Percentiles rank a stretch among this genome's conserved stretches.
These are phyloP conservation scores for Vanessa tameamea DNA, from an alignment of 1,140 invertebrate genomes.

Conservation along the genomic window DNA sequence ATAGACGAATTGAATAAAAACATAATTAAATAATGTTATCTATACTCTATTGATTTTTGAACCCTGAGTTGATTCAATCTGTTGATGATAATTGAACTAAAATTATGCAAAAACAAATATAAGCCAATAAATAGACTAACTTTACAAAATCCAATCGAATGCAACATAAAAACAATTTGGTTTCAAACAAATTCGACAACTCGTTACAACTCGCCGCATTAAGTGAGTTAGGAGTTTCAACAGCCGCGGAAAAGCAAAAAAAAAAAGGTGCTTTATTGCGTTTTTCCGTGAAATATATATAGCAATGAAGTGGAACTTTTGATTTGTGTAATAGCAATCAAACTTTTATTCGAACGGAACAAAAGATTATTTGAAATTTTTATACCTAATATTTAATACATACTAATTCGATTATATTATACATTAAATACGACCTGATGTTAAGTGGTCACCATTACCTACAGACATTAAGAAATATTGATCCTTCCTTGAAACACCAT, in stretches of 20 bases:
- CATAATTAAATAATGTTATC: no score
- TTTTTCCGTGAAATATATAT: slow-evolving; percentile 38
- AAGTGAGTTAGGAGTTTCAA: slow-evolving; percentile 58
- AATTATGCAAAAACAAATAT: slow-evolving; percentile 8
- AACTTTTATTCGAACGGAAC: slow-evolving; percentile 43
- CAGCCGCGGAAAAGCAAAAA: slow-evolving; percentile 38
- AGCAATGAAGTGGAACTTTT: slow-evolving; percentile 47
- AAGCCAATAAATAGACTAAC: slow-evolving; percentile 35
- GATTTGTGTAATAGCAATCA: slow-evolving; percentile 50
- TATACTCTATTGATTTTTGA: no score
- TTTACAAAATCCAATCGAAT: slow-evolving; percentile 47
- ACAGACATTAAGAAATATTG: no score
- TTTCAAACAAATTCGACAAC: slow-evolving; percentile 54
- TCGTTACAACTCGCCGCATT: slow-evolving; percentile 65
- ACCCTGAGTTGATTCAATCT: background rate
- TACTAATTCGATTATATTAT: no score
- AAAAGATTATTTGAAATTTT: slow-evolving; percentile 9
- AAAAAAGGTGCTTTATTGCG: slow-evolving; percentile 36
- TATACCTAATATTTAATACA: no score
- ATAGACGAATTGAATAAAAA: no score
- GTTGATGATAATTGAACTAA: slow-evolving; percentile 1
- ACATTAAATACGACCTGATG: no score
- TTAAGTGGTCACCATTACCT: no score
- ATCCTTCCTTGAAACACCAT: no score
- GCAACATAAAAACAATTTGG: slow-evolving; percentile 56